These are phyloP conservation scores for Sitophilus oryzae DNA, from an alignment of 1,140 invertebrate genomes.

Conservation along the genomic window DNA sequence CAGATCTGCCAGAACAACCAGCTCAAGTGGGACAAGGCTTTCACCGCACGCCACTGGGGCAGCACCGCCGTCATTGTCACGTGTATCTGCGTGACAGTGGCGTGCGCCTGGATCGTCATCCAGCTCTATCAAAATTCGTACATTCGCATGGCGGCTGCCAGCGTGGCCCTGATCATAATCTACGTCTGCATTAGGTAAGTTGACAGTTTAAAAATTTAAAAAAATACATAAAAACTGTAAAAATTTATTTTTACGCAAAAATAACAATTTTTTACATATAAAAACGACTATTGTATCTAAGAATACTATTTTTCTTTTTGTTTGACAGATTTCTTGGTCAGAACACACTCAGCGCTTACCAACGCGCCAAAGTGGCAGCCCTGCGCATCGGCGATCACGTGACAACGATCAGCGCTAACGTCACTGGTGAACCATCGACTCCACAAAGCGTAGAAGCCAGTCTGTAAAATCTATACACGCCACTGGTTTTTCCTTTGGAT, in stretches of 20 bases:
- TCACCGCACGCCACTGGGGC: slow-evolving; percentile 74
- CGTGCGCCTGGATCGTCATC: slow-evolving; percentile 73
- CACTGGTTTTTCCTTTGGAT: not conserved
- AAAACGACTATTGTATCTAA: not conserved
- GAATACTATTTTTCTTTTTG: slow-evolving; percentile 20
- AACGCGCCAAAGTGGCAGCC: slow-evolving; percentile 80
- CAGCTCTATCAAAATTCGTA: slow-evolving; percentile 73
- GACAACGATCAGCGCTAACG: slow-evolving; percentile 52
- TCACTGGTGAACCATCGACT: slow-evolving; percentile 27
- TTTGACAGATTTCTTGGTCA: slow-evolving; percentile 67
- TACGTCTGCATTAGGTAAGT: slow-evolving; percentile 78
- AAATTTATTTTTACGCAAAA: too few species aligned
- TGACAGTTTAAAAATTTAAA: too few species aligned
- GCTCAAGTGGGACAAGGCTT: slow-evolving; percentile 72
- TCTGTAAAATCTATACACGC: too few species aligned
- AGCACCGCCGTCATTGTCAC: slow-evolving; percentile 61
- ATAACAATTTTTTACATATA: not conserved
- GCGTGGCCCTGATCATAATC: slow-evolving; percentile 71
- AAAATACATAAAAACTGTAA: too few species aligned
- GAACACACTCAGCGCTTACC: slow-evolving; percentile 80
- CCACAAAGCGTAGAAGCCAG: slow-evolving; percentile 8
- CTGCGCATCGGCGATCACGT: slow-evolving; percentile 63
- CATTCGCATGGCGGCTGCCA: slow-evolving; percentile 71
- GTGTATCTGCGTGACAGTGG: slow-evolving; percentile 66
- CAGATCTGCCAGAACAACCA: slow-evolving; percentile 49